Evolutionary conservation across 2,113 vertebrate species (phyloP).

Genomic region (Rhipidura dahli): DNA sequence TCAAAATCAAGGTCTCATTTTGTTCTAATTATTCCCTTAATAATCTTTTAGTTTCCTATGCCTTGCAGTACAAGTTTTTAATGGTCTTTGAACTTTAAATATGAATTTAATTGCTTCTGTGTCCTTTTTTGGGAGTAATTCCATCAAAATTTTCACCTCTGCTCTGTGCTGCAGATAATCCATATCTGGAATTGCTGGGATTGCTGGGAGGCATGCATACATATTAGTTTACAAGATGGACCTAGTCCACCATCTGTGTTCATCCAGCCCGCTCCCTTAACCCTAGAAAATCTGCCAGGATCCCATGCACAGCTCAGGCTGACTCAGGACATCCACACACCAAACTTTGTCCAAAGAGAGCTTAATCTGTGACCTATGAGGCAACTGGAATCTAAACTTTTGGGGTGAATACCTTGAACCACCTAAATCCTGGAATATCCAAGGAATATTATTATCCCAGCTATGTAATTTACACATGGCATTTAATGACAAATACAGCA

Average conservation of each 20-base stretch:
- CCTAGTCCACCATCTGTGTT: background rate
- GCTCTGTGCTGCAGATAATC: background rate
- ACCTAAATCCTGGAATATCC: background rate
- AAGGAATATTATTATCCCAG: background rate
- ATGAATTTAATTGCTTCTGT: background rate
- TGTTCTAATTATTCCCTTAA: background rate
- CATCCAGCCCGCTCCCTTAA: background rate
- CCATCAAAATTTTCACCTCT: background rate
- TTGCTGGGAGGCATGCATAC: background rate
- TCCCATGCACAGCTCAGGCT: background rate
- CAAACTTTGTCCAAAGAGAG: background rate
- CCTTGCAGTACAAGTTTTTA: background rate
- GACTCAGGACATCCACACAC: background rate
- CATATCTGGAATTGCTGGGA: background rate
- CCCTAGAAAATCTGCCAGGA: background rate
- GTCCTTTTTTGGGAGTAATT: background rate
- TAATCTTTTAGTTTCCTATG: background rate
- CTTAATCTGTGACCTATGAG: background rate
- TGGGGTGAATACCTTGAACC: accelerated
- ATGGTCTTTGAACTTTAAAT: background rate
- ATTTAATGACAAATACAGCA: background rate
- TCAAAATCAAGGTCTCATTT: background rate
- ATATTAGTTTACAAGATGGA: background rate
- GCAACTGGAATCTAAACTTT: background rate
- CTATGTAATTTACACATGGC: background rate